phyloP scores from a whole-genome alignment of 1,140 invertebrate species.

The Anastrepha ludens region DNA sequence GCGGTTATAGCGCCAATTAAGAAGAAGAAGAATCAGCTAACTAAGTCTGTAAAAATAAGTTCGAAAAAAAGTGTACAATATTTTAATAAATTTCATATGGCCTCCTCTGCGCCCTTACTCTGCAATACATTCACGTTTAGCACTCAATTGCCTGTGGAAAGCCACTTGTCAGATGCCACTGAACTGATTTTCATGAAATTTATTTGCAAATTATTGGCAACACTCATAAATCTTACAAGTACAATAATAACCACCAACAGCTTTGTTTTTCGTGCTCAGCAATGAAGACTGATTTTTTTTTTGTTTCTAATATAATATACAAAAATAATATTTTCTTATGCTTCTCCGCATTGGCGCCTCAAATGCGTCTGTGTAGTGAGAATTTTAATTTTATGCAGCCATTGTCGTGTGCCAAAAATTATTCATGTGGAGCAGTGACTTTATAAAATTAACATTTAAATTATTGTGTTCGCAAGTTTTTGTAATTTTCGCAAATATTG shows the following conservation, averaged over 20 bases:
- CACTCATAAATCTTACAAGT: neutral
- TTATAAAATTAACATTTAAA: constrained; percentile 4
- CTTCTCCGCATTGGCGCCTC: neutral
- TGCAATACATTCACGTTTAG: neutral
- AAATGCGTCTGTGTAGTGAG: neutral
- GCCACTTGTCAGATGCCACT: neutral
- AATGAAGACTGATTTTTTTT: neutral
- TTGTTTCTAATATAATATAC: neutral
- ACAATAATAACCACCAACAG: neutral
- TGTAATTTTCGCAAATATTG: neutral
- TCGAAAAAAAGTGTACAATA: no score
- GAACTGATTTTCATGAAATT: neutral
- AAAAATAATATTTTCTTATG: neutral
- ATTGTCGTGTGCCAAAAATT: constrained; percentile 28
- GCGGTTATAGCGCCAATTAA: no score
- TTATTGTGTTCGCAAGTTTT: neutral
- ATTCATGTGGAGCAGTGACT: neutral
- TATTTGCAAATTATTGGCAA: constrained; percentile 7
- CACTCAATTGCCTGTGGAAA: neutral
- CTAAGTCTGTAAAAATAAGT: no score
- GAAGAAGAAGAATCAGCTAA: no score
- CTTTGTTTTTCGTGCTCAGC: neutral
- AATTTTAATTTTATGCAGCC: neutral
- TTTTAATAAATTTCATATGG: neutral
- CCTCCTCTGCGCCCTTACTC: neutral